phyloP scores from a whole-genome alignment of 2,797 vertebrate species.

The Sciurus vulgaris region DNA sequence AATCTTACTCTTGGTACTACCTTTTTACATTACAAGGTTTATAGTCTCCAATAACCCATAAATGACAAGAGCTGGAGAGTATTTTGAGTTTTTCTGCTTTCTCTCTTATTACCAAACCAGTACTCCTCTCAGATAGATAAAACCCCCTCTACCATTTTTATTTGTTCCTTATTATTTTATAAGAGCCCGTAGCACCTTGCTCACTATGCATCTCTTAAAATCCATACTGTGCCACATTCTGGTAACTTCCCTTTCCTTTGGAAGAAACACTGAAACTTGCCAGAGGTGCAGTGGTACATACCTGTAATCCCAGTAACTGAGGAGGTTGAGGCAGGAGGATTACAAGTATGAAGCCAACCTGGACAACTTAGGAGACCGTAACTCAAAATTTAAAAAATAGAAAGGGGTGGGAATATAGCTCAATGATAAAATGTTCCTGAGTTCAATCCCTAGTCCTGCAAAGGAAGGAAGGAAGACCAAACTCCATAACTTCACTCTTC shows the following conservation, averaged over 20 bases:
- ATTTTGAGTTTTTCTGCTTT: background rate
- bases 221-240: background rate
- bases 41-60: background rate
- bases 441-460: too few relatives aligned
- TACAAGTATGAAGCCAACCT: too few relatives aligned
- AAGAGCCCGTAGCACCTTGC: background rate
- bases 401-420: too few relatives aligned
- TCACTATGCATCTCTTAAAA: background rate
- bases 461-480: too few relatives aligned
- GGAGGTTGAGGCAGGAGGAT: too few relatives aligned
- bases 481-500: background rate
- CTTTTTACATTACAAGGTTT: background rate
- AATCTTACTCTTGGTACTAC: background rate
- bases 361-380: too few relatives aligned
- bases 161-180: background rate
- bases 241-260: background rate
- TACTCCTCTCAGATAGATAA: background rate
- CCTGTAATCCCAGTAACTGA: too few relatives aligned
- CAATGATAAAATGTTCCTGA: too few relatives aligned
- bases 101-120: background rate
- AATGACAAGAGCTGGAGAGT: background rate
- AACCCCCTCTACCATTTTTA: background rate
- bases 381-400: too few relatives aligned
- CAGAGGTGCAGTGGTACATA: too few relatives aligned
- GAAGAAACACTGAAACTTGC: background rate